Evolutionary conservation across 2,113 vertebrate species (phyloP).

Genomic region (Phodopus roborovskii): DNA sequence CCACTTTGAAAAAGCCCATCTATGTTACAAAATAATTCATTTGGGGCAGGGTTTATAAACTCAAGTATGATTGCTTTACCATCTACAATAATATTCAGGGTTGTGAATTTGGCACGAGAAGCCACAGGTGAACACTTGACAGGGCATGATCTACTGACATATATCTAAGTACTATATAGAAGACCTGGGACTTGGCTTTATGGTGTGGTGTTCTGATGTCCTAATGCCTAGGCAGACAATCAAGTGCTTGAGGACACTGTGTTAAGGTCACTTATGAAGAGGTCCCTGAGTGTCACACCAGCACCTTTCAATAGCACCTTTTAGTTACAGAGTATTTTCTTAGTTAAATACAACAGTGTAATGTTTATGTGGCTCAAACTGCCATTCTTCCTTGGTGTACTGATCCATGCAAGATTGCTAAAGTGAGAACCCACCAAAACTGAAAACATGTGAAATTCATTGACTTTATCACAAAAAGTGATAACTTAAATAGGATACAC

Average conservation of each 20-base stretch:
- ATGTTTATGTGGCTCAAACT: slow-evolving; percentile 96
- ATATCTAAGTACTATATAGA: slow-evolving; percentile 96
- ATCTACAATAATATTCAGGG: slow-evolving; percentile 65
- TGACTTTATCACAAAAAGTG: slow-evolving; percentile 97
- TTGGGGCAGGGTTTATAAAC: not conserved
- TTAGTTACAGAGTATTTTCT: slow-evolving; percentile 95
- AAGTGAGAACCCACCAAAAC: slow-evolving; percentile 98
- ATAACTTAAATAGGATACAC: slow-evolving; percentile 97
- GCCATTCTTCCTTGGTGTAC: slow-evolving; percentile 94
- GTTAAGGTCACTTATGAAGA: slow-evolving; percentile 95
- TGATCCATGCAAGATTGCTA: slow-evolving; percentile 95
- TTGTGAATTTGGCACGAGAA: slow-evolving; percentile 11
- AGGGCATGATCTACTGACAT: slow-evolving; percentile 70
- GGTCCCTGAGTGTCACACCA: slow-evolving; percentile 88
- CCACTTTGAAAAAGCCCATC: not conserved
- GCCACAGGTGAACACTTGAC: not conserved
- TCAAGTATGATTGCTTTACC: slow-evolving; percentile 7
- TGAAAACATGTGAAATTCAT: slow-evolving; percentile 92
- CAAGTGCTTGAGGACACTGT: slow-evolving; percentile 93
- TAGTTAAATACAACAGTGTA: slow-evolving; percentile 93
- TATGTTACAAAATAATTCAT: slow-evolving; percentile 15
- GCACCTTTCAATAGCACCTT: slow-evolving; percentile 93
- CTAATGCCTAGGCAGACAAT: slow-evolving; percentile 95
- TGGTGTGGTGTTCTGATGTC: slow-evolving; percentile 94
- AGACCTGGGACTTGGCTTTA: slow-evolving; percentile 93